These are phyloP conservation scores for Drosophila leonis DNA, from an alignment of 2,888 invertebrate genomes.

Conservation along the genomic window DNA sequence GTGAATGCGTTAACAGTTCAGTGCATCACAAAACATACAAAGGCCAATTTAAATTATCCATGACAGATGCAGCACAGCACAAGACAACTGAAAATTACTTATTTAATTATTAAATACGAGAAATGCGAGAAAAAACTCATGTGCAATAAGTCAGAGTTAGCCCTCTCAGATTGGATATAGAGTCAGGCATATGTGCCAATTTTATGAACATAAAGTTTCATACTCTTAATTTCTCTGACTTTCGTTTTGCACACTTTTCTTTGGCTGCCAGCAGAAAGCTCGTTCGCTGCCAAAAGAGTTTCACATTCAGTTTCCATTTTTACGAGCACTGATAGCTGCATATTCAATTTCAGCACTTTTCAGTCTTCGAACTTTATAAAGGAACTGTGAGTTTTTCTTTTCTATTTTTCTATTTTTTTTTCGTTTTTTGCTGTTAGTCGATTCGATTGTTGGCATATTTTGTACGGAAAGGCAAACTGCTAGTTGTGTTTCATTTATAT, in stretches of 20 bases:
- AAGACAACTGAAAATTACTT: not conserved
- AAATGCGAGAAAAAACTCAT: not conserved
- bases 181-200: conserved; percentile 1
- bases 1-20: conserved; percentile 12
- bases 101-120: not conserved
- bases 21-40: not conserved
- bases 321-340: conserved; percentile 1
- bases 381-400: not conserved
- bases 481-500: conserved; percentile 9
- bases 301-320: conserved; percentile 3
- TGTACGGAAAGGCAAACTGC: not conserved
- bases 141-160: conserved; percentile 1
- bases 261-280: not conserved
- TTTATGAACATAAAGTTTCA: not conserved
- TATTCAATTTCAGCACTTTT: conserved; percentile 10
- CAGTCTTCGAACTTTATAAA: not conserved
- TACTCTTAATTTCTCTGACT: not conserved
- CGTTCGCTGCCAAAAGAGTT: not conserved
- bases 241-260: not conserved
- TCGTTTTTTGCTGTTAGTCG: not conserved
- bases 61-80: not conserved
- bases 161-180: not conserved
- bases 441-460: conserved; percentile 10
- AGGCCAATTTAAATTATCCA: not conserved
- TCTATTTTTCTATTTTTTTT: not conserved